Conservation (phyloP, 2,113 vertebrate genomes). For the Lutjanus erythropterus region DNA sequence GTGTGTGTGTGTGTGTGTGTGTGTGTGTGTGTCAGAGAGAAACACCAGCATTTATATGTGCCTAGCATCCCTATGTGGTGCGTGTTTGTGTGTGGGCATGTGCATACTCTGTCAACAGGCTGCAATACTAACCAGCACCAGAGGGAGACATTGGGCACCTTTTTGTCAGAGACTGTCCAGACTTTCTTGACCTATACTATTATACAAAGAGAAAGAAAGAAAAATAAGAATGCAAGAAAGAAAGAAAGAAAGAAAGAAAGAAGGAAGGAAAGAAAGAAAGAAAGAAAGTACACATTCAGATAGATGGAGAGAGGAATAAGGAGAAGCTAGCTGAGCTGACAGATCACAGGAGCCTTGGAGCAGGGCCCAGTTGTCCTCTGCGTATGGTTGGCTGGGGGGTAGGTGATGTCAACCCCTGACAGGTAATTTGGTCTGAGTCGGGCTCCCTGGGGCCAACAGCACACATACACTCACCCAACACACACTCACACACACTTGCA, state of each 20-base stretch:
- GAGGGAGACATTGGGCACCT: slow-evolving; percentile 73
- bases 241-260: slow-evolving; percentile 24
- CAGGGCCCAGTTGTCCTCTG: slow-evolving; percentile 75
- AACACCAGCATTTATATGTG: slow-evolving; percentile 43
- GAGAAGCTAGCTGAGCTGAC: slow-evolving; percentile 68
- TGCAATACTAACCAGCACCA: slow-evolving; percentile 77
- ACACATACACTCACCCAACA: slow-evolving; percentile 58
- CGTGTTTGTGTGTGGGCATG: slow-evolving; percentile 8
- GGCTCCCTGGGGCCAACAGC: slow-evolving; percentile 61
- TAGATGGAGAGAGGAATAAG: slow-evolving; percentile 32
- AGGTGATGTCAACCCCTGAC: slow-evolving; percentile 83
- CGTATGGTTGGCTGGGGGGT: slow-evolving; percentile 75
- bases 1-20: slow-evolving; percentile 48
- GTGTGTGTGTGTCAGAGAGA: slow-evolving; percentile 40
- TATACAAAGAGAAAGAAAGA: slow-evolving; percentile 22
- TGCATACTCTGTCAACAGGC: slow-evolving; percentile 50
- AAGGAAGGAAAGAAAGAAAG: slow-evolving; percentile 14
- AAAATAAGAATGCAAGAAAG: slow-evolving; percentile 18
- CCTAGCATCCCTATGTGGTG: slow-evolving; percentile 1
- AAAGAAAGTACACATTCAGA: slow-evolving; percentile 19
- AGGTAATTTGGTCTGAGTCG: slow-evolving; percentile 81
- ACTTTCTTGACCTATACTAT: slow-evolving; percentile 26
- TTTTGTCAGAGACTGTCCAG: slow-evolving; percentile 47
- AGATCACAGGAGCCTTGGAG: slow-evolving; percentile 73
- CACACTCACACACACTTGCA: slow-evolving; percentile 13